Conservation (phyloP, 1,140 invertebrate genomes). For the Parapsyche elsis region DNA sequence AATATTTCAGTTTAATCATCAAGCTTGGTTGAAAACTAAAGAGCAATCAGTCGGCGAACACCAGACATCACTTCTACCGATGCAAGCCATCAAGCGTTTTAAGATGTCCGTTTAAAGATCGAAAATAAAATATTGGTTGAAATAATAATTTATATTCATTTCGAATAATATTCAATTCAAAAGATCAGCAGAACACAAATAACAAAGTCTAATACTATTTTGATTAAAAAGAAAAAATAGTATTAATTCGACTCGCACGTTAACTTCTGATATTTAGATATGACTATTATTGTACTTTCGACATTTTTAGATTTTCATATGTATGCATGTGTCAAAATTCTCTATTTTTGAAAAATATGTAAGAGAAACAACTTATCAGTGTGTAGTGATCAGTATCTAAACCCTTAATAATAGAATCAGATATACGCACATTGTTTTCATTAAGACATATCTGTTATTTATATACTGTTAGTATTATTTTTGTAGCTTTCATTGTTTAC, state of each 20-base stretch:
- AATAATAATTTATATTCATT: neutral
- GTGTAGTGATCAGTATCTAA: constrained; percentile 24
- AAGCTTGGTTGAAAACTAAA: constrained; percentile 49
- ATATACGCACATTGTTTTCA: constrained; percentile 29
- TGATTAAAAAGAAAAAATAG: too few species aligned
- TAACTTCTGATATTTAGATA: neutral
- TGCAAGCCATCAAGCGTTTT: constrained; percentile 53
- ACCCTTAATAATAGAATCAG: constrained; percentile 13
- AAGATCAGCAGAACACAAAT: too few species aligned
- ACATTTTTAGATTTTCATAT: neutral
- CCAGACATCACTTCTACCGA: constrained; percentile 44
- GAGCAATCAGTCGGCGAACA: constrained; percentile 52
- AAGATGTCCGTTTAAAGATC: constrained; percentile 55
- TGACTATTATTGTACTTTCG: neutral
- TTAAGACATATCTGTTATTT: constrained; percentile 34
- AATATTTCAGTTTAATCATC: constrained; percentile 45
- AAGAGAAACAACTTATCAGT: constrained; percentile 41
- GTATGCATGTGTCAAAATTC: constrained; percentile 37
- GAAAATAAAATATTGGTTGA: neutral
- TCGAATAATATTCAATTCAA: neutral
- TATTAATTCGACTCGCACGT: too few species aligned
- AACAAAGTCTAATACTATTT: too few species aligned
- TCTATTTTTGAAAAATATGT: constrained; percentile 53
- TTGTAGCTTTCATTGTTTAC: neutral
- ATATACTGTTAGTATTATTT: neutral